Base-by-base conservation (phyloP, 2,113 vertebrate species). In the Glareola pratincola region DNA sequence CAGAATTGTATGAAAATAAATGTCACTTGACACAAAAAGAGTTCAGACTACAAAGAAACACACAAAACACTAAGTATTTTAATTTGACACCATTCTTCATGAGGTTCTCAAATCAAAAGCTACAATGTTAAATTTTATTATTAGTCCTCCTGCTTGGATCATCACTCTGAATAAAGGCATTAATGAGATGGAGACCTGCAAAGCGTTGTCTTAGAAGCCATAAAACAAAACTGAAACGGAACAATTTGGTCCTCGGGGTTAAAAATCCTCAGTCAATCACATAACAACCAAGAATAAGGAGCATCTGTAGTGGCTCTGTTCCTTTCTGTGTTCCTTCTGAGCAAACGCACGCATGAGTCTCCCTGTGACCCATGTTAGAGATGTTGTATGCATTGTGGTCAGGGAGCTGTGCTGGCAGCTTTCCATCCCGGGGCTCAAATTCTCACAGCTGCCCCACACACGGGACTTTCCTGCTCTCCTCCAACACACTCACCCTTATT, bases 1-100 rank as follows among this genome's bases (percentile, higher is more conserved):
- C 37, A 91, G 45, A 78, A 83, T 30, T 91, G 69, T 22, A 91
- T 21, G 71, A 85, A 97, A 97, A 97, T 88, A 76, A 84, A 89
- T 89, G 50, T 56, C 23, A 27, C 84, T 95, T 92, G 77, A 82
- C 91, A 97, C 76, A 89, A 79, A 97, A 88, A 56, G 62, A 77
- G 74, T 76, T 94, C 77, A 66, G 67, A 75, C 77, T 69, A 95
- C 89, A 95, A 89, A 94, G 75, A 82, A 72, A 88, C 60, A 84
- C 76, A 87, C 24, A 91, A 82, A 96, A 68, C 48, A 78, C 32
- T 7, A 69, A 88, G 24, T 81, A 78, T 67, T 96, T 94, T 90
- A 94, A 97, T 87, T 77, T 77, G 54, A 94, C 63, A 76, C 39
- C 48, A 73, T 93, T 96, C 79, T 92, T 94, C 45, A 36, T 37